Conservation (phyloP, 2,888 invertebrate species). For the Argynnis bischoffii region DNA sequence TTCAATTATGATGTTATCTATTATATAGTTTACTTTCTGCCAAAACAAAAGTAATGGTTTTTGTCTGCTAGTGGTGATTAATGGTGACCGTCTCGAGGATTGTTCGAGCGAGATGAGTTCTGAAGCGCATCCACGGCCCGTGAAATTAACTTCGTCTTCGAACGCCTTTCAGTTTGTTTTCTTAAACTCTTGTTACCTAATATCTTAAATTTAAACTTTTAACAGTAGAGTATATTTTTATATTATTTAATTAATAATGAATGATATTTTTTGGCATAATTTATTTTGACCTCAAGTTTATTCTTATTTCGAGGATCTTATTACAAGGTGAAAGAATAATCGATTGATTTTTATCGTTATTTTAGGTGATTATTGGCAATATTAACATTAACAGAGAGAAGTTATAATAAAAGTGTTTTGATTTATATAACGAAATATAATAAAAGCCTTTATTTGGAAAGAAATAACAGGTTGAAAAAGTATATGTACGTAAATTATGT, state of each 20-base stretch:
- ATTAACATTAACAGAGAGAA: no score
- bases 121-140: conserved; percentile 75
- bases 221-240: conserved; percentile 4
- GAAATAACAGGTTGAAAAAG: no score
- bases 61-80: conserved; percentile 68
- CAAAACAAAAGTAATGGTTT: conserved; percentile 51
- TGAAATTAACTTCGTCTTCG: conserved; percentile 78
- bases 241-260: conserved; percentile 4
- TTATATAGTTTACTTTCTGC: conserved; percentile 8
- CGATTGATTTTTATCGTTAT: no score
- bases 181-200: conserved; percentile 35
- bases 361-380: no score
- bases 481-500: no score
- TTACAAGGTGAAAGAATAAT: no score
- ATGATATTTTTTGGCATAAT: background rate
- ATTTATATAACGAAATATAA: no score
- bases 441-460: no score
- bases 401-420: no score
- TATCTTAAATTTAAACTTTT: conserved; percentile 18
- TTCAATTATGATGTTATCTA: conserved; percentile 1
- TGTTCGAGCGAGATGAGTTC: conserved; percentile 76
- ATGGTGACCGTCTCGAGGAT: conserved; percentile 68
- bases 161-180: conserved; percentile 68
- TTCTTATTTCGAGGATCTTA: no score
- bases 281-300: background rate